phyloP scores from a whole-genome alignment of 2,797 vertebrate species.

The Scolopax rusticola region DNA sequence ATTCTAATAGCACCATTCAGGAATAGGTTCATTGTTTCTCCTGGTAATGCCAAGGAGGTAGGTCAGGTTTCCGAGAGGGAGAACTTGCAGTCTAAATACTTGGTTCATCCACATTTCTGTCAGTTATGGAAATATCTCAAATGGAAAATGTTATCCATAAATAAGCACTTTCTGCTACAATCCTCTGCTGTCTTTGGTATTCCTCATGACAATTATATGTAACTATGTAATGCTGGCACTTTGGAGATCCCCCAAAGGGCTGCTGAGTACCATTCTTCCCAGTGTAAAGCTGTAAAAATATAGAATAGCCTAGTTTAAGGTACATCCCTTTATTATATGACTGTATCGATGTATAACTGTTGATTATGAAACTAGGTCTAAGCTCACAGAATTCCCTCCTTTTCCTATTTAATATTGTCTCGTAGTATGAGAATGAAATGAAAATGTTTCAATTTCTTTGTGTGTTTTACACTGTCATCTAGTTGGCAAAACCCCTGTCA shows the following conservation, averaged over 20 bases:
- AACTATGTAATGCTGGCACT: neutral
- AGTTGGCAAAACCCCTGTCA: neutral
- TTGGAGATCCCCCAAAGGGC: neutral
- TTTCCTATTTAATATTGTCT: neutral
- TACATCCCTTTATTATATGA: neutral
- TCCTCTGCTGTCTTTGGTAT: neutral
- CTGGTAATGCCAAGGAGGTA: neutral
- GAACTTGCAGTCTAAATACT: neutral
- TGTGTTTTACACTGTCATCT: constrained; percentile 1
- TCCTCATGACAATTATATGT: neutral
- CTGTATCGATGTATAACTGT: neutral
- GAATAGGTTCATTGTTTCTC: neutral
- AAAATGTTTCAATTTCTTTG: neutral
- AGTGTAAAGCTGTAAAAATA: neutral
- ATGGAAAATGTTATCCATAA: neutral
- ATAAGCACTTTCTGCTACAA: constrained; percentile 1
- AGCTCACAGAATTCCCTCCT: neutral
- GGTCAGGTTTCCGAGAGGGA: neutral
- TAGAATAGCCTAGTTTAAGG: neutral
- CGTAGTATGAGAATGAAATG: neutral
- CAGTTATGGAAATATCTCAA: neutral
- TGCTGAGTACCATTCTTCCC: neutral
- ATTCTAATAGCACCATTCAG: neutral
- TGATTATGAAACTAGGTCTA: neutral
- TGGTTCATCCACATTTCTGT: neutral